Base-by-base conservation (phyloP, 2,113 vertebrate species). In the Dicrurus megarhynchus region DNA sequence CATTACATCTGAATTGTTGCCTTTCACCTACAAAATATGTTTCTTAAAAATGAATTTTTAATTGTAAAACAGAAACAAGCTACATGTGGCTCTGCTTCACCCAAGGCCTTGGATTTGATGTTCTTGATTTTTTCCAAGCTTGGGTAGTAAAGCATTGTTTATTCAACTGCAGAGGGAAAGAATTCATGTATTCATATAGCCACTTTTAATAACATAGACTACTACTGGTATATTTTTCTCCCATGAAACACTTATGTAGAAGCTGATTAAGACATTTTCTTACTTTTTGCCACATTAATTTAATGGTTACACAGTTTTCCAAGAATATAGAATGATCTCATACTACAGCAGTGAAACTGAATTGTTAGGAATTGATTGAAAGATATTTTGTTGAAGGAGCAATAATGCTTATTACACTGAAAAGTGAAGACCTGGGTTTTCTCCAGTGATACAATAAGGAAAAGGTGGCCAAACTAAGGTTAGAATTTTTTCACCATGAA, bases 201-300 rank as follows among this genome's bases (percentile, higher is more conserved):
- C 71, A 60, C n/a, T 90, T 95, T 89, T 90, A 89, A 88, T 90
- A 82, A 78, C 6, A 30, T 47, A 78, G 37, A 32, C 44, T 86
- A 44, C 81, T 86, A 22, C 42, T 92, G 47, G 60, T 61, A 16
- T 93, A 65, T 71, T 94, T 95, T 86, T 81, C 26, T 89, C 44
- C 52, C 68, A 53, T 41, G 37, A 75, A 94, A 76, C 49, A 60
- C 39, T 92, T 90, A 30, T 1, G 10, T 74, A 44, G 83, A 93
- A 93, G 56, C 82, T 87, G 93, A 63, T 91, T 84, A 94, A 78
- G 59, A 85, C 4, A 24, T 84, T 93, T 92, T 96, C 52, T 90
- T 85, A 70, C 44, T 71, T 94, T 90, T 90, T 92, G 65, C 71
- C 49, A 41, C 60, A 57, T 70, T 41, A 61, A 79, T 74, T 92